Base-by-base conservation (phyloP, 1,140 invertebrate species). In the Pogonomyrmex californicus region DNA sequence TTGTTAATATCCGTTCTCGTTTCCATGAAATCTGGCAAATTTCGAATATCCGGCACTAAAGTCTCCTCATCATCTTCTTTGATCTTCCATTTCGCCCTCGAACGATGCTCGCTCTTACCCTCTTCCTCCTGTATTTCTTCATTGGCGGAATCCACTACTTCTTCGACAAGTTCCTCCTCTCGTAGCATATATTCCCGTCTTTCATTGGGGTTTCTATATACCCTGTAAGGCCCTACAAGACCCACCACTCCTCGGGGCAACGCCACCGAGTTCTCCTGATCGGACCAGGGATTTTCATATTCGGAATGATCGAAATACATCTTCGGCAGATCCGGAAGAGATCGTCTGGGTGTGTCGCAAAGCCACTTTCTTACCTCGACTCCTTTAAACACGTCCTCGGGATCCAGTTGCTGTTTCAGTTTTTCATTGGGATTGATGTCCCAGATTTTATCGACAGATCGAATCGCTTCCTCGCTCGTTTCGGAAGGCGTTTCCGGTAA, bases 131-230 rank as follows among this genome's bases (percentile, higher is more conserved):
- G 60, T 0, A 65, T 54, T 4, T 91, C 44, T 38, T 92, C 89
- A 36, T 89, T 91, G 7, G 85, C 76, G 1, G 89, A 91, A 44
- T 91, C 91, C 2, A 92, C 88, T 6, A 86, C 65, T 7, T 94
- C 93, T n/a, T 94, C 90, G 3, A 92, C 86, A 14, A 93, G 75
- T 58, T 94, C 93, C 60, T 95, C 94, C 66, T 95, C 93, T 44
- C 92, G 83, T 0, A 94, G 87, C 79, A 94, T 91, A 68, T 92
- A 94, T 65, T 92, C 91, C n/a, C 91, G 86, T 14, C 86, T 81
- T 49, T 93, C 91, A 66, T 91, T 89, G 2, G 92, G 91, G 62
- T 92, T 90, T 36, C 75, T 86, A 63, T 91, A 90, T 33, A 93
- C 87, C 2, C 92, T 88, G 41, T 93, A 94, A 6, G 93, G 93